These are phyloP conservation scores for Myotis daubentonii DNA, from an alignment of 2,797 vertebrate species.

Conservation along the genomic window DNA sequence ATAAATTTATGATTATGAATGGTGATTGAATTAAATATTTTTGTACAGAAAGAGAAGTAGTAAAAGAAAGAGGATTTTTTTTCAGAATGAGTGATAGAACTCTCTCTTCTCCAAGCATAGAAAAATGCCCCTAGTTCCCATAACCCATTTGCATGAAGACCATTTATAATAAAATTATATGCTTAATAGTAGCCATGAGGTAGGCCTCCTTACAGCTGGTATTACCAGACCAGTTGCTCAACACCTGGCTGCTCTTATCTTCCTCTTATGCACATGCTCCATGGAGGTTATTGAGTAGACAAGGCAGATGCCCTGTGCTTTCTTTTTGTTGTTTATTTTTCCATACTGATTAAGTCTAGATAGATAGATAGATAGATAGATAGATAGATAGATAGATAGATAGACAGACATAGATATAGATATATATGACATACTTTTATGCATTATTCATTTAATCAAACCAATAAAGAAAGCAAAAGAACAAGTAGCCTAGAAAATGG, in stretches of 20 bases:
- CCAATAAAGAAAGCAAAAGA: background rate
- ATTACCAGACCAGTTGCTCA: background rate
- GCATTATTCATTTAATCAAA: constrained; percentile 30
- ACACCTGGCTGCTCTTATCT: background rate
- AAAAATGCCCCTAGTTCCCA: constrained; percentile 15
- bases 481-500: constrained; percentile 13
- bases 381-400: no score
- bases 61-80: constrained; percentile 54
- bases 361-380: no score
- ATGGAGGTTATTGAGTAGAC: constrained; percentile 9
- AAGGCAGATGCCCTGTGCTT: background rate
- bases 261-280: background rate
- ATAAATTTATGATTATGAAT: background rate
- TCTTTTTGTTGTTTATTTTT: background rate
- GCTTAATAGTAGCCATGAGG: constrained; percentile 1
- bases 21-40: background rate
- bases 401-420: no score
- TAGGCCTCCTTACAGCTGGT: constrained; percentile 5
- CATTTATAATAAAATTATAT: constrained; percentile 63
- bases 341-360: background rate
- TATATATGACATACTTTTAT: background rate
- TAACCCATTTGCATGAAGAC: background rate
- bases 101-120: background rate
- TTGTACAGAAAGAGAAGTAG: background rate
- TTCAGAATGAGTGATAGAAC: constrained; percentile 44